A percentile compares a stretch with the other conserved stretches of the same genome.
phyloP scores from a whole-genome alignment of 2,888 invertebrate genomes.

The Rhagonycha lutea region DNA sequence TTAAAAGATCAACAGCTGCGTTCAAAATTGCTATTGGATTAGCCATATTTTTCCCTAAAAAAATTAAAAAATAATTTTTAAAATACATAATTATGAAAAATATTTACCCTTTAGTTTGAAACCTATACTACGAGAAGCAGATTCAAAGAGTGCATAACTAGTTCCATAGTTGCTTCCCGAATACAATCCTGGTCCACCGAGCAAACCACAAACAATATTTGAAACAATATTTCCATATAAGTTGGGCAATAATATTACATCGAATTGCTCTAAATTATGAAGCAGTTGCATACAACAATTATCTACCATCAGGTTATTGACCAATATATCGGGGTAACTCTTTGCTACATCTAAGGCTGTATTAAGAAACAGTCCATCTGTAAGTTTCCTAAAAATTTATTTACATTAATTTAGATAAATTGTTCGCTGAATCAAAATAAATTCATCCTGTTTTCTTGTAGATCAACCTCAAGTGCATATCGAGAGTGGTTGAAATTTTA shows the following conservation, averaged over 20 bases:
- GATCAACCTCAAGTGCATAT: not conserved
- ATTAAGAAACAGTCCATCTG: conserved; percentile 49
- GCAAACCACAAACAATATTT: conserved; percentile 46
- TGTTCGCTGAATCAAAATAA: too few relatives aligned
- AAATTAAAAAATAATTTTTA: not conserved
- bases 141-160: conserved; percentile 46
- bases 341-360: conserved; percentile 41
- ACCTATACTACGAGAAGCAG: conserved; percentile 38
- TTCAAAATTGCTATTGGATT: conserved; percentile 41
- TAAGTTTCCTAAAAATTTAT: conserved; percentile 46
- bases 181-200: conserved; percentile 46
- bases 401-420: not conserved
- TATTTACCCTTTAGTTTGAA: conserved; percentile 10
- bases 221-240: conserved; percentile 47
- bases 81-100: not conserved
- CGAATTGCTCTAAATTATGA: conserved; percentile 43
- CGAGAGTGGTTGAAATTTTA: not conserved
- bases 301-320: conserved; percentile 44
- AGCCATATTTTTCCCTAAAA: conserved; percentile 33
- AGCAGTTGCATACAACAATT: conserved; percentile 47
- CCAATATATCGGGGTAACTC: conserved; percentile 43
- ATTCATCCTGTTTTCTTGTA: not conserved
- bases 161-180: conserved; percentile 46
- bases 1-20: conserved; percentile 36
- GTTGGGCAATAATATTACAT: conserved; percentile 48